Evolutionary conservation across 2,888 invertebrate species (phyloP), one percentile per base, ranked within the genome.

Genomic region (Cantharis rufa): DNA sequence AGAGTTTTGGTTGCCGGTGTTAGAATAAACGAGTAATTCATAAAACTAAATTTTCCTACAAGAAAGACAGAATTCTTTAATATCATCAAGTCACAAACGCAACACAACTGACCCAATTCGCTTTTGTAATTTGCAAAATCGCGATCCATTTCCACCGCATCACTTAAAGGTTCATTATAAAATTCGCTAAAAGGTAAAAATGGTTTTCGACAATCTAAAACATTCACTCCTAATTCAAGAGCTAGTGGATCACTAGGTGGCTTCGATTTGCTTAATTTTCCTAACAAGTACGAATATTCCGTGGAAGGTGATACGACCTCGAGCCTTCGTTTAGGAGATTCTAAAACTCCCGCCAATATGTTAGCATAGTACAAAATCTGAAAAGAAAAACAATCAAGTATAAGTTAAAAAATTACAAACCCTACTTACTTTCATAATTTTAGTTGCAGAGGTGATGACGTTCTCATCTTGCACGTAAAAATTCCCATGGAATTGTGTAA

Each of bases 91-190:
- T 27, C 7, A 15, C 2, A 27, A 32, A 69, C 7, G 0, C 0
- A 10, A 4, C 3, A 16, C 15, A n/a, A 64, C 15, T 76, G 83
- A 84, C 86, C 86, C 81, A 84, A 85, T 85, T 93, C 92, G 83
- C 93, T 93, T 88, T 95, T 95, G 88, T 94, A 98, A 87, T 95
- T 94, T 70, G 96, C 94, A 89, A 96, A 97, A 89, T 98, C 98
- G 85, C 94, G 93, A 87, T 97, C 96, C 95, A 98, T 97, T 90
- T 97, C 96, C 79, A 98, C 93, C 75, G 93, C 93, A 87, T 98
- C 97, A 89, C 97, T 97, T 70, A 98, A 90, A 0, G 95, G 94
- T 88, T 98, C 98, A 87, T 98, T 98, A 88, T 98, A 96, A 89
- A 98, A 98, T 84, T 98, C 97, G 80, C 94, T 93, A 85, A 95